Percentiles rank a stretch among this genome's conserved stretches.
Evolutionary conservation across 2,888 invertebrate genomes (phyloP).

Genomic region (Amiota mariae): DNA sequence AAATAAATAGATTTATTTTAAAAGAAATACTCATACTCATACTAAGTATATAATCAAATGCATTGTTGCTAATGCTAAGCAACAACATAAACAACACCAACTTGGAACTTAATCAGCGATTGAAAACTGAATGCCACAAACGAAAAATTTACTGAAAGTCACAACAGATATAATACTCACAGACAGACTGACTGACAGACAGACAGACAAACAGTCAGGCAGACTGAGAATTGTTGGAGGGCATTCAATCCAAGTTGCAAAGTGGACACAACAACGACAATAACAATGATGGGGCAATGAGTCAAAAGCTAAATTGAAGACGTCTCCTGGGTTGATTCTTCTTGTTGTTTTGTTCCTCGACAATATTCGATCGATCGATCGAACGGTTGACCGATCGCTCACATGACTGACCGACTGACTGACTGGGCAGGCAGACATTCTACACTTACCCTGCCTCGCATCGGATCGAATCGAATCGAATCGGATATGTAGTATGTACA

Average conservation of each 20-base stretch:
- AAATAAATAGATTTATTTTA: neutral
- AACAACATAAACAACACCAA: conserved; percentile 10
- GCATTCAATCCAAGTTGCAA: neutral
- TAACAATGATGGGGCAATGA: neutral
- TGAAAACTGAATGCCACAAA: conserved; percentile 9
- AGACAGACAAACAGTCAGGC: no score
- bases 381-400: conserved; percentile 16
- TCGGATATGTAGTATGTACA: neutral
- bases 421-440: neutral
- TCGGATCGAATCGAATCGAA: no score
- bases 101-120: conserved; percentile 17
- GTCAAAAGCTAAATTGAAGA: conserved; percentile 10
- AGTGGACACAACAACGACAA: neutral
- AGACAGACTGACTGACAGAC: neutral
- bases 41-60: neutral
- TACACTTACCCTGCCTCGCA: no score
- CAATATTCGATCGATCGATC: conserved; percentile 5
- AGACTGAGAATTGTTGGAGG: neutral
- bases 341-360: neutral
- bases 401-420: neutral
- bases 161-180: neutral
- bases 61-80: conserved; percentile 23
- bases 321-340: conserved; percentile 1
- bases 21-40: conserved; percentile 9
- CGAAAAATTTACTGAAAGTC: neutral